Percentiles rank a stretch among this genome's conserved stretches.
Conservation (phyloP, 2,113 vertebrate species). For the Tilapia sparmanii region DNA sequence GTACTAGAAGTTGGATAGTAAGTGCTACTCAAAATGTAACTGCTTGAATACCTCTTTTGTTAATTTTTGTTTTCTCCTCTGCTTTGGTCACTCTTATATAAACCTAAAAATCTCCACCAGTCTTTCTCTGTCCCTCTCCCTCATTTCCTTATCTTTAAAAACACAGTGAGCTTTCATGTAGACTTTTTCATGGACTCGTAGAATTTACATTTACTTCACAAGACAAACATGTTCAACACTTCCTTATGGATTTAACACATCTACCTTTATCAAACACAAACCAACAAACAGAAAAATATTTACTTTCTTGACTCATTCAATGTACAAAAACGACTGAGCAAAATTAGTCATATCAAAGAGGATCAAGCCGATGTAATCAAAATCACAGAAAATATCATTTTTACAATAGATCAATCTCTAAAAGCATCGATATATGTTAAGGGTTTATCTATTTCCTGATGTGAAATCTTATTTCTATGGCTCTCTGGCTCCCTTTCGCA, state of each 20-base stretch:
- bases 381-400: constrained; percentile 52
- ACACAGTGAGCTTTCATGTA: constrained; percentile 57
- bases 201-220: constrained; percentile 70
- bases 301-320: constrained; percentile 47
- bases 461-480: constrained; percentile 62
- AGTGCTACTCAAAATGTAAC: constrained; percentile 68
- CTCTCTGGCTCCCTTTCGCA: constrained; percentile 62
- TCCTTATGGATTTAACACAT: constrained; percentile 62
- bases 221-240: constrained; percentile 61
- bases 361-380: constrained; percentile 51
- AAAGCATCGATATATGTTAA: constrained; percentile 42
- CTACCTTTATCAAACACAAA: constrained; percentile 61
- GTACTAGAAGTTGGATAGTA: constrained; percentile 51
- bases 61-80: constrained; percentile 25
- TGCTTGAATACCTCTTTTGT: constrained; percentile 54
- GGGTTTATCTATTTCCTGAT: constrained; percentile 54
- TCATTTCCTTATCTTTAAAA: constrained; percentile 32
- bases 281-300: constrained; percentile 47
- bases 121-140: neutral
- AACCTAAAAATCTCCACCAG: neutral
- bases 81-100: constrained; percentile 62
- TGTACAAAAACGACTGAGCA: constrained; percentile 59
- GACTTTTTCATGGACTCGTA: constrained; percentile 54
- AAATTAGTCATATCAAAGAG: constrained; percentile 66
- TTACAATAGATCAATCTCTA: constrained; percentile 41